A percentile compares a stretch with the other conserved stretches of the same genome.
Conservation (phyloP, 2,797 vertebrate species). For the Zonotrichia albicollis region DNA sequence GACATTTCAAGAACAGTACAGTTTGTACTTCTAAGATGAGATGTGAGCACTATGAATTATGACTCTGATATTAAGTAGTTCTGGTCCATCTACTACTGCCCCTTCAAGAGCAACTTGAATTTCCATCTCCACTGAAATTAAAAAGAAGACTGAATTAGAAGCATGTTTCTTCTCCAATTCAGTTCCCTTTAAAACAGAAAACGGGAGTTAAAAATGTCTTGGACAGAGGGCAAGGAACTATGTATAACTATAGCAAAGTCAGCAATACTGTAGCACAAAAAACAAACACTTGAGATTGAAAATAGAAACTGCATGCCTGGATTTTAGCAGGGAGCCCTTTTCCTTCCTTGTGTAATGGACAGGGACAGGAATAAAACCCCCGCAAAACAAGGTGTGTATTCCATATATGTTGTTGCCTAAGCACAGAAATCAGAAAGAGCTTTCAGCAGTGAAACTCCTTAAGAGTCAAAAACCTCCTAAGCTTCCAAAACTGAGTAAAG, state of each 20-base stretch:
- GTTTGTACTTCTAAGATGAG: not conserved
- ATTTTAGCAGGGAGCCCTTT: not conserved
- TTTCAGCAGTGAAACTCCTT: not conserved
- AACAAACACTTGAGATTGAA: slow-evolving; percentile 10
- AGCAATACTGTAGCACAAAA: slow-evolving; percentile 12
- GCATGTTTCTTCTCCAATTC: not conserved
- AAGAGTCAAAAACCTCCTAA: not conserved
- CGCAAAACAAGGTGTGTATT: not conserved
- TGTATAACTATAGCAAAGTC: slow-evolving; percentile 14
- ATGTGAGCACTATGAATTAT: slow-evolving; percentile 18
- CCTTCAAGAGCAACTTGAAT: slow-evolving; percentile 2
- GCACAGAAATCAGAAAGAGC: not conserved
- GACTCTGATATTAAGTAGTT: not conserved
- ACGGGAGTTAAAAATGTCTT: not conserved
- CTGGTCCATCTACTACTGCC: not conserved
- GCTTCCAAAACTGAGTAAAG: not conserved
- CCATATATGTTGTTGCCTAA: not conserved
- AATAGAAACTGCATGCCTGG: not conserved
- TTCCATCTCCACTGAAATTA: not conserved
- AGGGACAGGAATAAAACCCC: not conserved
- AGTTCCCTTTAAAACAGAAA: slow-evolving; percentile 16
- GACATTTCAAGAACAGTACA: slow-evolving; percentile 9
- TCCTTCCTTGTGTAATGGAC: not conserved
- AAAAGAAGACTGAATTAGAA: not conserved
- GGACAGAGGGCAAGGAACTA: slow-evolving; percentile 14